Evolutionary conservation across 2,113 vertebrate genomes (phyloP), one percentile per base, ranked within the genome.

Genomic region (Jacana jacana): DNA sequence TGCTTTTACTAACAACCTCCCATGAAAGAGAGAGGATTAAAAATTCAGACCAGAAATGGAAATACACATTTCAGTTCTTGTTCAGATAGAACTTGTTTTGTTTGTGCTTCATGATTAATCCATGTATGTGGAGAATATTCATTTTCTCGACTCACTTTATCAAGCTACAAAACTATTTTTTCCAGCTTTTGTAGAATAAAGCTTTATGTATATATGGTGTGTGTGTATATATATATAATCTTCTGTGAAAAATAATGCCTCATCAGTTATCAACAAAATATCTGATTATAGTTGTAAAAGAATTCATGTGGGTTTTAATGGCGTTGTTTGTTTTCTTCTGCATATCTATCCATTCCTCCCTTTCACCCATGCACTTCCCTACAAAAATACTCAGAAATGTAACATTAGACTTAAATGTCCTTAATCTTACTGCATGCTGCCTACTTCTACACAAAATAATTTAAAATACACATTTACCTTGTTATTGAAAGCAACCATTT

Each of bases 401-500:
- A 75, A 86, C 4, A 48, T 19, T 10, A 52, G 10, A 24, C 6
- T 17, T 19, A 13, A 1, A 13, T 66, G 77, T 76, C n/a, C 72
- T 48, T 2, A 28, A 12, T 42, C 49, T 81, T 60, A 51, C 7
- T 75, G 33, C 39, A 49, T 52, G 84, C 51, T 77, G 11, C 19
- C 35, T 80, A 33, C 11, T 77, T 86, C 27, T 58, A 82, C 8
- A 68, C 25, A 46, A 39, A 54, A 57, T 0, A 66, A 81, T 49
- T 17, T 33, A 28, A 78, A 86, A 13, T 25, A n/a, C 27, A 9
- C 14, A 33, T 89, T 91, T 97, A 99, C 99, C 98, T 97, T 98
- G 95, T 99, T 99, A 97, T 98, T 99, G 97, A 99, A 99, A 92
- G 98, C 98, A 93, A 99, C 99, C 99, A 99, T 99, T 98, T 99